Base-by-base conservation (phyloP, 1,140 invertebrate genomes). In the Melitaea cinxia region DNA sequence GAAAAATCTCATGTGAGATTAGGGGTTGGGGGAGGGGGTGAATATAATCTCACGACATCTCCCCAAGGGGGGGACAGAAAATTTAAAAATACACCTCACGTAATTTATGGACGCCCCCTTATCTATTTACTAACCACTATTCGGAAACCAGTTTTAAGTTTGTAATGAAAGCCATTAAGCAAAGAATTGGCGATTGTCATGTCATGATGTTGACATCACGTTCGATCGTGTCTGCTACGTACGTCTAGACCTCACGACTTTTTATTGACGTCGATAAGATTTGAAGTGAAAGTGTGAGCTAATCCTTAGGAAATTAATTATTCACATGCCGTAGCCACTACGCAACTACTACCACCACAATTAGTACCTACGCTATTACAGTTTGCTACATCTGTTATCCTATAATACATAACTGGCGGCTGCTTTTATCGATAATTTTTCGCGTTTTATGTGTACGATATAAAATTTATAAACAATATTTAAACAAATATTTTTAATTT, bases 281-380 rank as follows among this genome's bases (percentile, higher is more conserved):
- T n/a, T 10, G 33, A 42, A 53, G 59, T 53, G 50, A 45, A 53
- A 47, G 56, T 55, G 56, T 66, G 45, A 21, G 47, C 54, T n/a
- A 24, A 10, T 19, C 42, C 39, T 66, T 55, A 60, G 37, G 23
- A 24, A 30, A 63, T 70, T 68, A 72, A 71, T 78, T 57, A 75
- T 66, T 62, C 47, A 54, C 58, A 53, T 54, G 35, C 65, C 63
- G 62, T 65, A 26, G 67, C 54, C 59, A 45, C 45, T 57, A 15
- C 58, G 58, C 56, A 63, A 33, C 58, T 53, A 33, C 58, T 47
- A 37, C 64, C 42, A 49, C 59, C 47, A 63, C 65, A 73, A 73
- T 78, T 73, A 73, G 64, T 65, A n/a, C n/a, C n/a, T n/a, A 61
- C 69, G 53, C 56, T 57, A 72, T 66, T 58, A 70, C 57, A 23